These are phyloP conservation scores for Nymphalis c-album DNA, from an alignment of 2,888 invertebrate genomes.

Conservation along the genomic window DNA sequence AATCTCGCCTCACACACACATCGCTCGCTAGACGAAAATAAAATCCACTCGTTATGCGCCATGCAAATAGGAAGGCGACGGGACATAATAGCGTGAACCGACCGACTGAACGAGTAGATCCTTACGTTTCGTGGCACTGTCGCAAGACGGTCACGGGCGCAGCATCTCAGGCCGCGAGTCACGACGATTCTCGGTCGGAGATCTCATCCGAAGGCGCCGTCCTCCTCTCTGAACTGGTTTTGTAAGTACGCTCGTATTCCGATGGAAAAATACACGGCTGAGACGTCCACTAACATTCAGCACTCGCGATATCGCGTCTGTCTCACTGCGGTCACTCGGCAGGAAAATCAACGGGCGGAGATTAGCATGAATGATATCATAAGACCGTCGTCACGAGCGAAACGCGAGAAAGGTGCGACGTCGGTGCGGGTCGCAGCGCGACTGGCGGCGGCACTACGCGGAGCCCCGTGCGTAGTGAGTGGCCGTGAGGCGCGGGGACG, in stretches of 20 bases:
- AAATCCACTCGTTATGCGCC: slow-evolving; percentile 79
- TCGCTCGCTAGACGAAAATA: slow-evolving; percentile 76
- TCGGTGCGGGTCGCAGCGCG: slow-evolving; percentile 78
- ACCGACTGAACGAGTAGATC: slow-evolving; percentile 73
- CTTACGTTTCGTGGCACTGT: slow-evolving; percentile 81
- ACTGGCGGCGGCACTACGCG: slow-evolving; percentile 76
- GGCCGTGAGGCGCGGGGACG: slow-evolving; percentile 82
- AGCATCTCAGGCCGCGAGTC: slow-evolving; percentile 77
- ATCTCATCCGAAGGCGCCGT: slow-evolving; percentile 71
- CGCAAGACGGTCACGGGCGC: slow-evolving; percentile 78
- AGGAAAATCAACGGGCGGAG: slow-evolving; percentile 74
- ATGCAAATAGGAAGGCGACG: slow-evolving; percentile 79
- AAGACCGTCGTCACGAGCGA: slow-evolving; percentile 47
- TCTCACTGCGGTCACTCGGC: slow-evolving; percentile 70
- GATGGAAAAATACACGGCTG: slow-evolving; percentile 72
- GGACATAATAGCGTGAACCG: slow-evolving; percentile 61
- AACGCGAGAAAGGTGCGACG: slow-evolving; percentile 58
- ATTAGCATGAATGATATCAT: slow-evolving; percentile 77
- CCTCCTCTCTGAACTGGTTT: slow-evolving; percentile 68
- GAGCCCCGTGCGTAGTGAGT: slow-evolving; percentile 79
- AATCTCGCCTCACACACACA: slow-evolving; percentile 61
- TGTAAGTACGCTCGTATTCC: slow-evolving; percentile 62
- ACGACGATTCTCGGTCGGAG: slow-evolving; percentile 61
- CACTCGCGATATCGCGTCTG: slow-evolving; percentile 71
- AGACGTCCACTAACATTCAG: slow-evolving; percentile 72